Evolutionary conservation across 2,113 vertebrate genomes (phyloP).

Genomic region (Clarias gariepinus): DNA sequence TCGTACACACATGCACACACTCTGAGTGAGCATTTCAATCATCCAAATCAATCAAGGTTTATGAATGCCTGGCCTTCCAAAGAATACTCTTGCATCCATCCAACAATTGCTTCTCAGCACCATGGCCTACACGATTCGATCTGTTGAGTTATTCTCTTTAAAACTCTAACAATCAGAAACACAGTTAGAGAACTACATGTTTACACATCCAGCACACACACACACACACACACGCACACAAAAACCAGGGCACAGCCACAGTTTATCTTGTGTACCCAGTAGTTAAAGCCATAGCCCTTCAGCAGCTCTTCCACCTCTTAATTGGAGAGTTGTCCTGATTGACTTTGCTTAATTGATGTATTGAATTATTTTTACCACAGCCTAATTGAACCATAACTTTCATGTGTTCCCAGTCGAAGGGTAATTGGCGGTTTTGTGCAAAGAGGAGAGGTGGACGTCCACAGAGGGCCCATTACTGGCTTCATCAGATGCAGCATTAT

Average conservation of each 20-base stretch:
- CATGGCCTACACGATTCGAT: constrained; percentile 55
- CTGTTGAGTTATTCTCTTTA: constrained; percentile 61
- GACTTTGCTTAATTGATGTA: constrained; percentile 75
- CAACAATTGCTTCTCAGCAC: constrained; percentile 20
- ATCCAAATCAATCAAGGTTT: constrained; percentile 28
- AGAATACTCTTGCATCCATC: constrained; percentile 19
- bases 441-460: constrained; percentile 34
- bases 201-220: background rate
- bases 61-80: constrained; percentile 12
- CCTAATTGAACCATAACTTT: constrained; percentile 71
- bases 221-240: constrained; percentile 57
- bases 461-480: constrained; percentile 50
- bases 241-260: constrained; percentile 64
- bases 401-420: constrained; percentile 57
- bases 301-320: constrained; percentile 70
- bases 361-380: constrained; percentile 69
- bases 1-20: constrained; percentile 5
- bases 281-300: constrained; percentile 64
- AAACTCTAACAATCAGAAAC: constrained; percentile 44
- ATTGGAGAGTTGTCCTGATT: constrained; percentile 72
- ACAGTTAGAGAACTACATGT: constrained; percentile 46
- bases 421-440: constrained; percentile 58
- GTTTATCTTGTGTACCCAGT: constrained; percentile 58
- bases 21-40: background rate
- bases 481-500: constrained; percentile 57